Evolutionary conservation across 1,140 invertebrate species (phyloP), one percentile per base, ranked within the genome.

Genomic region (Calephelis virginiensis): DNA sequence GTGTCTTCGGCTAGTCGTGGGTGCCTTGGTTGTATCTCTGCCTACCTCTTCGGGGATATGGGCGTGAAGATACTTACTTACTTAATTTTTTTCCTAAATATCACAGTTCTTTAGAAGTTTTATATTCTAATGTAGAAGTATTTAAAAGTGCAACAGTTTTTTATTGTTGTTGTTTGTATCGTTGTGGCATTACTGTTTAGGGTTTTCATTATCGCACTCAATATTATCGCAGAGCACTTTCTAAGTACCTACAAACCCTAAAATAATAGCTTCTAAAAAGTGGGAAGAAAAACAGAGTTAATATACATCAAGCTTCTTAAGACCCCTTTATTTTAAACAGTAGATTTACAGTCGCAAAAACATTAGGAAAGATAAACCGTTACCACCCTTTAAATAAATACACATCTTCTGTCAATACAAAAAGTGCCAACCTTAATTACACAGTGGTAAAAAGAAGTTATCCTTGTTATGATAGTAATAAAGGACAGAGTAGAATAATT

Each of bases 341-440:
- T 61, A 60, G 37, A 60, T 60, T 70, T 75, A 72, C 71, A 69
- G 70, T 68, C 72, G 69, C 68, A 68, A 74, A 65, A 63, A 69
- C 70, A 76, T 77, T 73, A 80, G 67, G 63, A 66, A 80, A 78
- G 74, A 77, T 75, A 76, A 76, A 77, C 68, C 66, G 67, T 73
- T 63, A 38, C 64, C 66, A 79, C 84, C 84, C 84, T 75, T 76
- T 82, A 74, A 78, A 82, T 81, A 86, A 86, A 86, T 78, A 85
- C 67, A 64, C 72, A 60, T 72, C 70, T 69, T 75, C 72, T 76
- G 74, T 83, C 83, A 83, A 82, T 83, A 81, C 64, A 65, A 72
- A 71, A 72, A 74, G 69, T 56, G 67, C 74, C 75, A 78, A 73
- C 71, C 63, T 75, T 70, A 28, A 28, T 28, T 28, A 28, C 0